These are phyloP conservation scores for Salarias fasciatus DNA, from an alignment of 2,797 vertebrate species.

Conservation along the genomic window DNA sequence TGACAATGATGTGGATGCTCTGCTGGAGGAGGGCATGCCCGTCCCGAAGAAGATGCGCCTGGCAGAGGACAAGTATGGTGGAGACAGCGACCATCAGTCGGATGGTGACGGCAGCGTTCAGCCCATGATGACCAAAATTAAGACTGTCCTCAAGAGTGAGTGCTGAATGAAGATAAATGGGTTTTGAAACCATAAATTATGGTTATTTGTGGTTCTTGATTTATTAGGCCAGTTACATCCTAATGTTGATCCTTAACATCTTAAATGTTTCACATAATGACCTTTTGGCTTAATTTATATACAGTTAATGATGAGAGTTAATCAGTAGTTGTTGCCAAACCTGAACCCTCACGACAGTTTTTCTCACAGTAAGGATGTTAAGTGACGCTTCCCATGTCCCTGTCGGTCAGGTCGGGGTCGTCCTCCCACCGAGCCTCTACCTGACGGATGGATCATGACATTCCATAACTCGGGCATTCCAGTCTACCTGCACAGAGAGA, in stretches of 20 bases:
- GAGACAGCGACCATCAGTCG: constrained; percentile 93
- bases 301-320: too few species aligned
- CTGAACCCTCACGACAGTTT: too few species aligned
- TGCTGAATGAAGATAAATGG: constrained; percentile 17
- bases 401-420: constrained; percentile 91
- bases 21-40: constrained; percentile 96
- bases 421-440: constrained; percentile 96
- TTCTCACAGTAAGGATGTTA: background rate
- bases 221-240: too few species aligned
- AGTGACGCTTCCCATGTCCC: background rate
- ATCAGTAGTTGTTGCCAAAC: too few species aligned
- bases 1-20: constrained; percentile 98
- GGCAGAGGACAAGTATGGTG: constrained; percentile 88
- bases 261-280: too few species aligned
- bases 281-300: too few species aligned
- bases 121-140: constrained; percentile 99
- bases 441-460: constrained; percentile 99
- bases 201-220: too few species aligned
- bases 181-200: too few species aligned
- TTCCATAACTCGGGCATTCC: constrained; percentile 99
- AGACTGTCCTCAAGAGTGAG: constrained; percentile 99
- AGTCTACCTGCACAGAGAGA: constrained; percentile 98
- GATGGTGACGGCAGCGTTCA: constrained; percentile 96
- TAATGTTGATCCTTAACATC: too few species aligned
- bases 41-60: constrained; percentile 95